Evolutionary conservation across 2,113 vertebrate genomes (phyloP).

Genomic region (Chlorodrepanis virens): DNA sequence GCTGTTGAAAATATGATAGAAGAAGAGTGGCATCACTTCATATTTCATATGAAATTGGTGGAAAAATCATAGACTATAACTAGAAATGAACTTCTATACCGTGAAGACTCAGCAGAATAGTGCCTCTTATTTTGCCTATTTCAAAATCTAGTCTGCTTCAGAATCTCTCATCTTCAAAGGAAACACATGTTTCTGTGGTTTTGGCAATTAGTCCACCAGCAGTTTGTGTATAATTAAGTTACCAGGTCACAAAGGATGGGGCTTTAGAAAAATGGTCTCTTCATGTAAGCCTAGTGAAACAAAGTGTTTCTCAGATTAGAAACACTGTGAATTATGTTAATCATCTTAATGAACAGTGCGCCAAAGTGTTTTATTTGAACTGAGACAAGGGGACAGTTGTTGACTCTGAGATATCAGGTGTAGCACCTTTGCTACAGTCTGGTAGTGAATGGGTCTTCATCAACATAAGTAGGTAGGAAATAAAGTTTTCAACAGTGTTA

Average conservation of each 20-base stretch:
- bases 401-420: background rate
- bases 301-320: background rate
- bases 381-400: background rate
- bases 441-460: background rate
- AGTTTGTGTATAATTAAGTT: background rate
- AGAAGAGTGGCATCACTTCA: background rate
- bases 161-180: background rate
- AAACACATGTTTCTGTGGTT: background rate
- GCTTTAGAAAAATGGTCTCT: background rate
- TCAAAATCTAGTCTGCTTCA: background rate
- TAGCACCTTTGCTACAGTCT: background rate
- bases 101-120: background rate
- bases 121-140: background rate
- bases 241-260: background rate
- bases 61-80: background rate
- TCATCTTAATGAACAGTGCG: background rate
- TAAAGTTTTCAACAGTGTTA: background rate
- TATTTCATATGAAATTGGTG: background rate
- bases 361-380: background rate
- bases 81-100: background rate
- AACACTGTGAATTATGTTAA: background rate
- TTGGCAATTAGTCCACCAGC: background rate
- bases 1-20: background rate
- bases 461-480: fast-evolving
- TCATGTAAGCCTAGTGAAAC: background rate